A percentile compares a stretch with the other conserved stretches of the same genome.
Evolutionary conservation across 2,888 invertebrate species (phyloP).

Genomic region (Psylliodes chrysocephalus): DNA sequence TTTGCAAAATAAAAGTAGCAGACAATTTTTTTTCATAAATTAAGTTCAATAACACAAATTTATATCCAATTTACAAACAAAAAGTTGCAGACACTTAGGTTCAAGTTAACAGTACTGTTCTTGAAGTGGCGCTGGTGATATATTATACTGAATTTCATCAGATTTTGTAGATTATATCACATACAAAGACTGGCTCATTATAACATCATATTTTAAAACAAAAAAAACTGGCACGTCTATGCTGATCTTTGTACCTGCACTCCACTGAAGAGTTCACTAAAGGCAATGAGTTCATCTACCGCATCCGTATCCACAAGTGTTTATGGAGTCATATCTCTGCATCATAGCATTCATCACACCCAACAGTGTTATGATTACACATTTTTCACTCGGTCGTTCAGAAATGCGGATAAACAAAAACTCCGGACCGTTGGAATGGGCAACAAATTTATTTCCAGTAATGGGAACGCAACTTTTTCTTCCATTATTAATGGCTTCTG

Average conservation of each 20-base stretch:
- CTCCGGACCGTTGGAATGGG: neutral
- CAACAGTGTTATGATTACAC: conserved; percentile 50
- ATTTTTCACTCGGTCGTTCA: conserved; percentile 39
- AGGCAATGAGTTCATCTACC: conserved; percentile 1
- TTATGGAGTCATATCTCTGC: conserved; percentile 49
- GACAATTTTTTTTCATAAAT: no score
- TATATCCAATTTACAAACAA: no score
- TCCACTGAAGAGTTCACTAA: neutral
- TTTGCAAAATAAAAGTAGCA: no score
- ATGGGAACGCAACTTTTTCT: conserved; percentile 25
- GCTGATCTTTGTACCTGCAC: neutral
- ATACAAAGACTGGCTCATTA: no score
- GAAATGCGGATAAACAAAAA: neutral
- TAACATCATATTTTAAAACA: no score
- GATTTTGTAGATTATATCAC: no score
- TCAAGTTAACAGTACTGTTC: no score
- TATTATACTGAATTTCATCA: no score
- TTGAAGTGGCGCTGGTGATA: no score
- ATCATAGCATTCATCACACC: conserved; percentile 47
- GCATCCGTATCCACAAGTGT: conserved; percentile 45
- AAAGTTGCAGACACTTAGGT: no score
- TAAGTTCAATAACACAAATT: no score
- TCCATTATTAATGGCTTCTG: conserved; percentile 21
- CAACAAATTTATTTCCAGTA: conserved; percentile 26
- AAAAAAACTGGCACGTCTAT: no score